Conservation (phyloP, 2,797 vertebrate species). For the Halcyon leucocephala region DNA sequence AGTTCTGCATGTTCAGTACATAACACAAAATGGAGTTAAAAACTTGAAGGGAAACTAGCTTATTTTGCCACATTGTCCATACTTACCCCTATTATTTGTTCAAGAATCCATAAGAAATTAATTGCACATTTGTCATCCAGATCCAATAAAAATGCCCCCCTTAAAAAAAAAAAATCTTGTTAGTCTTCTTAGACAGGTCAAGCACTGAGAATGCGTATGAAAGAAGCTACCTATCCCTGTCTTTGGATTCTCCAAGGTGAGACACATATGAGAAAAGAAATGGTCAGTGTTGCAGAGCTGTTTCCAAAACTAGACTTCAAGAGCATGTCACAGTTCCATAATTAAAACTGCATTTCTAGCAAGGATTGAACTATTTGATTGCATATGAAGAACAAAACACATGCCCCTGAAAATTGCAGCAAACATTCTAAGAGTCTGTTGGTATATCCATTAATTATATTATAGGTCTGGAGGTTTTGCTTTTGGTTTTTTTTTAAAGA, state of each 20-base stretch:
- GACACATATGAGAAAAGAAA: background rate
- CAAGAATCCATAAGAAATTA: background rate
- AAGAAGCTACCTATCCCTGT: background rate
- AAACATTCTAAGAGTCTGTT: background rate
- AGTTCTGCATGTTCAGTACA: background rate
- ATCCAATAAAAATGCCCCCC: background rate
- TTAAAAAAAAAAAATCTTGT: fast-evolving
- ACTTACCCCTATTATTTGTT: background rate
- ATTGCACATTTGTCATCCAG: background rate
- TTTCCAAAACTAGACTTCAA: background rate
- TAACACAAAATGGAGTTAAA: background rate
- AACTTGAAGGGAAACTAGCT: background rate
- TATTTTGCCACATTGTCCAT: background rate
- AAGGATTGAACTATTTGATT: background rate
- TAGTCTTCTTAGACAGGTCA: background rate
- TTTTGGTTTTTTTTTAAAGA: background rate
- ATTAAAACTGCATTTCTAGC: background rate
- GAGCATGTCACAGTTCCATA: background rate
- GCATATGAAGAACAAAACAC: background rate
- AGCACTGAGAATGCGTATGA: background rate
- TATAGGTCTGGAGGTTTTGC: background rate
- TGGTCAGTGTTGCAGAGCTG: background rate
- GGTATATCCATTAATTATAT: background rate
- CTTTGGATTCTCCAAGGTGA: background rate
- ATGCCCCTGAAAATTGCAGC: background rate